Percentiles rank a stretch among this genome's conserved stretches.
phyloP scores from a whole-genome alignment of 2,888 invertebrate genomes.

The Exocentrus adspersus region DNA sequence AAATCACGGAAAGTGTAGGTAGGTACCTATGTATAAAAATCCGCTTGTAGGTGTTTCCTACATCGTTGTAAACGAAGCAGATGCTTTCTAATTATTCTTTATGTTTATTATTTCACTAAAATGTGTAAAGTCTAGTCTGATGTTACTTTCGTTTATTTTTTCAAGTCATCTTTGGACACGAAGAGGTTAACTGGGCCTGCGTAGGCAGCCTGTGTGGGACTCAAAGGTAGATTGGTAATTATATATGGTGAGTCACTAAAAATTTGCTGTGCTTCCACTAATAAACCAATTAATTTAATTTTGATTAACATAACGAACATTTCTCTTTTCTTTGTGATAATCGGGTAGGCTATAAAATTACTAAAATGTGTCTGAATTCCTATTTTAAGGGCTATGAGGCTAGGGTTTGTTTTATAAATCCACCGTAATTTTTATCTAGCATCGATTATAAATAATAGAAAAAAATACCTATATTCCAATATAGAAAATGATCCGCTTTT shows the following conservation, averaged over 20 bases:
- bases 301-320: no score
- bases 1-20: no score
- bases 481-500: no score
- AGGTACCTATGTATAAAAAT: neutral
- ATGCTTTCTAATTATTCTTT: neutral
- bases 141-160: constrained; percentile 26
- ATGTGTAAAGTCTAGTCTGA: constrained; percentile 24
- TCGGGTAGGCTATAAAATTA: no score
- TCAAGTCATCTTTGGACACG: constrained; percentile 32
- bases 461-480: no score
- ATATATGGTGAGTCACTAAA: constrained; percentile 10
- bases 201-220: constrained; percentile 39
- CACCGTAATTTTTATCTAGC: no score
- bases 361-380: no score
- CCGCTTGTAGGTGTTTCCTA: neutral
- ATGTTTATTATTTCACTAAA: constrained; percentile 11
- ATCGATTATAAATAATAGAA: no score
- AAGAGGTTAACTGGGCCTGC: constrained; percentile 25
- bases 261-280: neutral
- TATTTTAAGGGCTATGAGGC: no score
- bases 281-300: no score
- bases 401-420: no score
- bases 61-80: neutral
- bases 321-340: no score
- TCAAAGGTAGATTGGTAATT: constrained; percentile 25